Evolutionary conservation across 2,888 invertebrate species (phyloP), one percentile per base, ranked within the genome.

Genomic region (Ariolimax columbianus): DNA sequence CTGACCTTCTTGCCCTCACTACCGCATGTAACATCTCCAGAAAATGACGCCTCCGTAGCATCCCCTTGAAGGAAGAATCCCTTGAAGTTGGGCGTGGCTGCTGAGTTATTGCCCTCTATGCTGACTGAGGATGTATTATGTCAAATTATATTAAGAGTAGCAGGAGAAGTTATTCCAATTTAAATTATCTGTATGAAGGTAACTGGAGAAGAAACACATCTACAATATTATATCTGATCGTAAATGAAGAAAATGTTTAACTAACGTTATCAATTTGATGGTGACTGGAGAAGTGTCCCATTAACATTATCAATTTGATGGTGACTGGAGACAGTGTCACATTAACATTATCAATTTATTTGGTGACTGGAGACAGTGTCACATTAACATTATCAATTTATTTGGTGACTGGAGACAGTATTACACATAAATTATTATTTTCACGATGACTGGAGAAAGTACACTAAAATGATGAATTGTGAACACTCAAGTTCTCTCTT

Each of bases 41-140:
- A 30, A 38, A 83, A 83, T 2, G 83, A 66, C 11, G 70, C 68
- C 36, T 77, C 70, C 14, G 83, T 83, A 6, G 38, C 14, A 26
- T 83, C 83, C 30, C 83, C 83, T 23, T 77, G 77, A 6, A 83
- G 4, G 70, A 83, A 83, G 55, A 83, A 83, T 68, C 83, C 83
- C 51, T 83, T 77, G 51, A 83, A 68, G 1, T 19, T 68, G 4
- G 47, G 23, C 26, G 36, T 51, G 36, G 55, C 3, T 55, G 77
- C 36, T 9, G 40, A 30, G 36, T 51, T 82, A 17, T 26, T n/a
- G 30, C 82, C 59, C 17, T 63, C 75, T 33, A 82, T 82, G n/a
- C 66, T 82, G 26, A 82, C 82, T 82, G 47, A 23, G 33, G 33
- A 17, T 63, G n/a, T 19, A 40, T 19, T 38, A 36, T 19, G 4